Evolutionary conservation across 2,113 vertebrate species (phyloP).

Genomic region (Notarius lentiginosus): DNA sequence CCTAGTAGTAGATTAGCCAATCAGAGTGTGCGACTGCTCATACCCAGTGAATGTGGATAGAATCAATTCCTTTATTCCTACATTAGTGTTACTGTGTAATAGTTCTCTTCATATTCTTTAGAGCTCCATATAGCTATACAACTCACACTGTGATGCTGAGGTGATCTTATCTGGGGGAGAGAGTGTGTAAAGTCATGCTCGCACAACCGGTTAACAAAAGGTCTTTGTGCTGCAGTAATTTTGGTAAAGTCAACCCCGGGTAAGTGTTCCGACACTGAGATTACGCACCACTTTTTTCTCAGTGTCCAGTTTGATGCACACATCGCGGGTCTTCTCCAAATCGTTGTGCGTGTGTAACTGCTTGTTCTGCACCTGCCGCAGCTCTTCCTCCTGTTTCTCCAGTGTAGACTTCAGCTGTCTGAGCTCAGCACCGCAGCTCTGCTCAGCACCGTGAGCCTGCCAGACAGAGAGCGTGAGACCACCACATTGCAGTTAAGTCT

Average conservation of each 20-base stretch:
- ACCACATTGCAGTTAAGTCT: not conserved
- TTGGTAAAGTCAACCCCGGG: not conserved
- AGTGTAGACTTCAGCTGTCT: slow-evolving; percentile 67
- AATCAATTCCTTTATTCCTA: not conserved
- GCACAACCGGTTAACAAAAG: not conserved
- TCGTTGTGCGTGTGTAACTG: slow-evolving; percentile 67
- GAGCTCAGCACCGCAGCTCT: slow-evolving; percentile 68
- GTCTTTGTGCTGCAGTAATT: no score
- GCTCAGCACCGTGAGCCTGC: slow-evolving; percentile 65
- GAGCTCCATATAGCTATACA: not conserved
- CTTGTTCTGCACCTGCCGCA: slow-evolving; percentile 66
- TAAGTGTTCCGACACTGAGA: slow-evolving; percentile 48
- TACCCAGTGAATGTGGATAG: no score
- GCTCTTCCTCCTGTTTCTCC: slow-evolving; percentile 71
- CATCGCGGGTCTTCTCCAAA: slow-evolving; percentile 70
- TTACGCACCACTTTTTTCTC: slow-evolving; percentile 74
- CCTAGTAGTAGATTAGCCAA: no score
- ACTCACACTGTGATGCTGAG: not conserved
- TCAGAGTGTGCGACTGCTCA: no score
- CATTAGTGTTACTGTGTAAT: not conserved
- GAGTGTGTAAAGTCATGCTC: not conserved
- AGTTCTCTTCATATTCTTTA: not conserved
- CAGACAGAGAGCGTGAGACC: not conserved
- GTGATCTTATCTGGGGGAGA: not conserved
- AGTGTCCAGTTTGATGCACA: slow-evolving; percentile 75